Conservation (phyloP, 2,113 vertebrate species). For the Penelope pileata region DNA sequence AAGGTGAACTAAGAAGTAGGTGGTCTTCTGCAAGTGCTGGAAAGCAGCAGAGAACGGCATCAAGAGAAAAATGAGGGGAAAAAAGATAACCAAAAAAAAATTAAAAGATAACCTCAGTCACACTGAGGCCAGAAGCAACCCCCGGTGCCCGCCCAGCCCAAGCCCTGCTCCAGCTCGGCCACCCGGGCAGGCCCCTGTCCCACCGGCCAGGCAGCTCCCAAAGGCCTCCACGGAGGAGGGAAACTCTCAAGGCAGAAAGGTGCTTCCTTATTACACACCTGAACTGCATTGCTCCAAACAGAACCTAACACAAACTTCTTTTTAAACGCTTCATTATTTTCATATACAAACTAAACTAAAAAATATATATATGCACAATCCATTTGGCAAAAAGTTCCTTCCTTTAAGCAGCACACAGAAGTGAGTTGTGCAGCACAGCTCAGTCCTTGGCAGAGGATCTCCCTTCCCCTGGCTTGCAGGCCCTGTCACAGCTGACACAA, state of each 20-base stretch:
- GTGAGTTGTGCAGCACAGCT: neutral
- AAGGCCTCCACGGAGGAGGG: rapidly evolving
- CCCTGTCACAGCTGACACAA: neutral
- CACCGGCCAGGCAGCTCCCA: neutral
- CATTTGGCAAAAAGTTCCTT: neutral
- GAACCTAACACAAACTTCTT: neutral
- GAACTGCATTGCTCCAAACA: rapidly evolving
- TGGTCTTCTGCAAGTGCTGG: neutral
- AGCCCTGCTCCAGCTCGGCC: rapidly evolving
- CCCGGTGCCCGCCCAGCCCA: neutral
- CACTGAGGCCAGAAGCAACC: neutral
- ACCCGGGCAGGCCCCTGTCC: rapidly evolving
- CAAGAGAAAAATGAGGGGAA: neutral
- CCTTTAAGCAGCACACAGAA: neutral
- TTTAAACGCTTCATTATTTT: neutral
- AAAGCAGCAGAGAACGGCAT: neutral
- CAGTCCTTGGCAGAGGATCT: neutral
- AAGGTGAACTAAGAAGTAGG: neutral
- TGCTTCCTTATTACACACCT: rapidly evolving
- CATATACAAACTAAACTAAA: neutral
- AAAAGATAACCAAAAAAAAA: neutral
- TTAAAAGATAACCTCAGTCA: neutral
- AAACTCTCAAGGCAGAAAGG: neutral
- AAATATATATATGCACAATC: neutral
- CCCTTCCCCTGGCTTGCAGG: neutral